These are phyloP conservation scores for Setophaga petechia DNA, from an alignment of 2,113 vertebrate species.

Conservation along the genomic window DNA sequence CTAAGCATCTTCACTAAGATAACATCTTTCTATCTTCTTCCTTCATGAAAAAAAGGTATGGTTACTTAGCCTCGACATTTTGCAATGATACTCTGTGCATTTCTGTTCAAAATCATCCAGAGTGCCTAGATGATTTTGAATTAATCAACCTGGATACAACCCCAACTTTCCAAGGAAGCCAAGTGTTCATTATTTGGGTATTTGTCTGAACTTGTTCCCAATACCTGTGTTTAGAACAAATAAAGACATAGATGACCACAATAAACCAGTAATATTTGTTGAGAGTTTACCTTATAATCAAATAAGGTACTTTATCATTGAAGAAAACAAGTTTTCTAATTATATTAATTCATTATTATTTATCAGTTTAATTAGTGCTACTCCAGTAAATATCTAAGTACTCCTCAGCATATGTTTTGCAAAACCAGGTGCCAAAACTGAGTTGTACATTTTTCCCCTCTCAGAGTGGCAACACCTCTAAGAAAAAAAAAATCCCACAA, in stretches of 20 bases:
- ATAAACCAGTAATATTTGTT: background rate
- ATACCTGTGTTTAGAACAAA: background rate
- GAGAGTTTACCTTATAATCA: background rate
- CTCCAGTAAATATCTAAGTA: background rate
- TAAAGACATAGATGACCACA: background rate
- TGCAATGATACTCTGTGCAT: background rate
- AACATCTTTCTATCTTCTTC: background rate
- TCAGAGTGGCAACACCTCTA: fast-evolving
- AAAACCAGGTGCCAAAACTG: background rate
- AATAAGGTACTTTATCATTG: background rate
- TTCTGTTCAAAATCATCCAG: background rate
- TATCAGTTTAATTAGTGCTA: background rate
- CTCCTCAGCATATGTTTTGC: fast-evolving
- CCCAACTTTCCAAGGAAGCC: background rate
- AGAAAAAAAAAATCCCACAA: background rate
- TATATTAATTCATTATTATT: background rate
- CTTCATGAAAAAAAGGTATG: background rate
- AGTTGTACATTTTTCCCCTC: background rate
- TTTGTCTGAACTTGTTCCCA: background rate
- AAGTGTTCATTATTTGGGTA: background rate
- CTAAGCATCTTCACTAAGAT: background rate
- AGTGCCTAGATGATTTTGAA: too few species aligned
- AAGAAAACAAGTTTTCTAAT: background rate
- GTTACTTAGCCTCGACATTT: background rate
- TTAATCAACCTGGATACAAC: background rate